Conservation (phyloP, 2,888 invertebrate genomes). For the Iselma pallidipennis region DNA sequence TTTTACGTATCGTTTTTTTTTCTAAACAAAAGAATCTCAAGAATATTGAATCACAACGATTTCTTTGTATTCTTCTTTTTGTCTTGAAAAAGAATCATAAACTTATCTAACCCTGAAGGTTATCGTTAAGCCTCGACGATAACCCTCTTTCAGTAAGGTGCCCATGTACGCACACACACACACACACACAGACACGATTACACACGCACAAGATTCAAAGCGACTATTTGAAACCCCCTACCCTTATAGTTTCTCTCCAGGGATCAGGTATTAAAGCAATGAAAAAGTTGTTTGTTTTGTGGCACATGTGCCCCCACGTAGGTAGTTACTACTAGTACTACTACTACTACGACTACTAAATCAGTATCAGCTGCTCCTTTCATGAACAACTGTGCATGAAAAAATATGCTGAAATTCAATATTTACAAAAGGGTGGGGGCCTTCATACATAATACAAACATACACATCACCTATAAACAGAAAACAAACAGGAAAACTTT, state of each 20-base stretch:
- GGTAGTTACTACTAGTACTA: slow-evolving; percentile 27
- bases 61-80: background rate
- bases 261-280: slow-evolving; percentile 45
- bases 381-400: slow-evolving; percentile 40
- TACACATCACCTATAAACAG: slow-evolving; percentile 9
- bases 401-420: slow-evolving; percentile 36
- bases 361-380: slow-evolving; percentile 44
- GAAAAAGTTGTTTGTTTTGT: slow-evolving; percentile 47
- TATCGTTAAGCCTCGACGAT: slow-evolving; percentile 1
- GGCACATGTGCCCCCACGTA: slow-evolving; percentile 40
- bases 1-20: too few relatives aligned
- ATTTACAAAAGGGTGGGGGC: slow-evolving; percentile 31
- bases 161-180: background rate
- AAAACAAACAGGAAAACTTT: background rate
- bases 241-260: slow-evolving; percentile 13
- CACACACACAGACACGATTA: background rate
- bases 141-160: background rate
- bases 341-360: slow-evolving; percentile 27
- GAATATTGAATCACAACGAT: background rate
- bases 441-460: slow-evolving; percentile 3
- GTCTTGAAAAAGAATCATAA: background rate
- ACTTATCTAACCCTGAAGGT: background rate
- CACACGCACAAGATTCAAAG: background rate
- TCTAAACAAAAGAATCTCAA: background rate
- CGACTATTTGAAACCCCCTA: background rate